A percentile compares a stretch with the other conserved stretches of the same genome.
These are phyloP conservation scores for Pterocles burchelli DNA, from an alignment of 2,113 vertebrate species.

Conservation along the genomic window DNA sequence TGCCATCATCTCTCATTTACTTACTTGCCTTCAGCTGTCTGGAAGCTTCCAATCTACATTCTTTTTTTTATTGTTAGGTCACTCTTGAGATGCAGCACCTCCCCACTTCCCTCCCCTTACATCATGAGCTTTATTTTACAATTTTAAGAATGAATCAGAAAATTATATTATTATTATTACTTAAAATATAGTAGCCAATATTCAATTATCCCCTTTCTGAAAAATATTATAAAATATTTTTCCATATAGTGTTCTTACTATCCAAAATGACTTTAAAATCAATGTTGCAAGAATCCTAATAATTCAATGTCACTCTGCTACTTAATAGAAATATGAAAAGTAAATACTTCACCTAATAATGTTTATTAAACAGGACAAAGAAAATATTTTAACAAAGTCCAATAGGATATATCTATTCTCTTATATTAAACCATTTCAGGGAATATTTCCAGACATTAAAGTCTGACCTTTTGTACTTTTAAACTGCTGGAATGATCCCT, in stretches of 20 bases:
- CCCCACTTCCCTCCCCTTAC: too few species aligned
- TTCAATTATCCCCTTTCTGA: not conserved
- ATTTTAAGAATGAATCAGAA: not conserved
- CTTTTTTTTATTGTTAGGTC: not conserved
- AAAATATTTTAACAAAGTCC: not conserved
- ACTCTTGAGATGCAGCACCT: too few species aligned
- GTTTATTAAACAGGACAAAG: not conserved
- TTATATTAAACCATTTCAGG: not conserved
- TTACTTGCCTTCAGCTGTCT: not conserved
- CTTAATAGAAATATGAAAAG: not conserved
- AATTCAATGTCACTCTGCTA: not conserved
- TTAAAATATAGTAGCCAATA: not conserved
- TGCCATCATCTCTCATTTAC: not conserved
- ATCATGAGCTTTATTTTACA: not conserved
- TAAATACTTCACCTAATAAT: not conserved
- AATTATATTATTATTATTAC: not conserved
- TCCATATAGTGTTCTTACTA: not conserved
- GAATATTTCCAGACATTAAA: not conserved
- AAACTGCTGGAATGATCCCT: not conserved
- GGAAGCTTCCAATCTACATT: not conserved
- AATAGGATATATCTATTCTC: not conserved
- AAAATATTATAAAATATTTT: not conserved
- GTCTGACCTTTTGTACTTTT: not conserved
- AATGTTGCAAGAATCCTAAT: not conserved
- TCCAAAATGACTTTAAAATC: not conserved